These are phyloP conservation scores for Craniophora ligustri DNA, from an alignment of 2,888 invertebrate species.

Conservation along the genomic window DNA sequence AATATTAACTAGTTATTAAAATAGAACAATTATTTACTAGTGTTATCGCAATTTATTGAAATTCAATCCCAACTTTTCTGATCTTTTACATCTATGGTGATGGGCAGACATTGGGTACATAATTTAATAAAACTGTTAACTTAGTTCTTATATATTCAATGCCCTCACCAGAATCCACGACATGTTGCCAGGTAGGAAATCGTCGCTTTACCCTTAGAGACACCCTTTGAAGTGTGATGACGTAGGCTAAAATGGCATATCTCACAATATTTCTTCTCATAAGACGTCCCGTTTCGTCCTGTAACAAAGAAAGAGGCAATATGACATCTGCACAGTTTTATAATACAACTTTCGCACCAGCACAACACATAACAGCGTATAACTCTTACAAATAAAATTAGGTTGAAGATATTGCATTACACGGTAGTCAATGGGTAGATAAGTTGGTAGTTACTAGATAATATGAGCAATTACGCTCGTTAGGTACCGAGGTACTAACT, in stretches of 20 bases:
- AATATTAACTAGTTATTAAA: too few relatives aligned
- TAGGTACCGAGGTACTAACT: too few relatives aligned
- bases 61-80: too few relatives aligned
- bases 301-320: conserved; percentile 50
- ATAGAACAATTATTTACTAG: too few relatives aligned
- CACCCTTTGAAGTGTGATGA: conserved; percentile 95
- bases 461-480: too few relatives aligned
- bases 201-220: conserved; percentile 95
- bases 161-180: conserved; percentile 94
- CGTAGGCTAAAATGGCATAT: conserved; percentile 96
- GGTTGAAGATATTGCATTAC: background rate
- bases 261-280: conserved; percentile 97
- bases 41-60: too few relatives aligned
- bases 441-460: too few relatives aligned
- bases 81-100: too few relatives aligned
- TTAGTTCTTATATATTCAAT: conserved; percentile 40
- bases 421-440: too few relatives aligned
- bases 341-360: conserved; percentile 1
- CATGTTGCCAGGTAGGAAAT: conserved; percentile 96
- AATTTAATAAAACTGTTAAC: background rate
- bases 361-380: background rate
- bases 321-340: background rate
- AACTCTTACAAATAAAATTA: background rate
- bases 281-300: conserved; percentile 96
- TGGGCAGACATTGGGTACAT: too few relatives aligned